Evolutionary conservation across 2,888 invertebrate genomes (phyloP).

Genomic region (Athripsodes cinereus): DNA sequence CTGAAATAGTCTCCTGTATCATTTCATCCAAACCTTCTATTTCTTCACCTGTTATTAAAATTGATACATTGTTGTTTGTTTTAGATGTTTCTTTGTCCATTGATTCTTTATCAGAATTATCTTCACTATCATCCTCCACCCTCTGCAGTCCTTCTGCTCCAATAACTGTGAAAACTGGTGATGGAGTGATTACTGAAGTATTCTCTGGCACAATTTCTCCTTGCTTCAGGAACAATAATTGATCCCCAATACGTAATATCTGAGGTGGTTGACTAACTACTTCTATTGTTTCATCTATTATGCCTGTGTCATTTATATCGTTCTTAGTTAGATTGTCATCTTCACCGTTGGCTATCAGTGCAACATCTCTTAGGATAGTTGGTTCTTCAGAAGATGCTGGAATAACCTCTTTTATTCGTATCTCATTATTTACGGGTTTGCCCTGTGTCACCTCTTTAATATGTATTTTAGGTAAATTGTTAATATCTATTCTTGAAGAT

Average conservation of each 20-base stretch:
- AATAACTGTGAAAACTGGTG: conserved; percentile 39
- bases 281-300: conserved; percentile 8
- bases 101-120: conserved; percentile 29
- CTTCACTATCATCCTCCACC: conserved; percentile 32
- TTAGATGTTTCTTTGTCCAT: conserved; percentile 7
- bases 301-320: conserved; percentile 28
- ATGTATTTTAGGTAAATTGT: conserved; percentile 35
- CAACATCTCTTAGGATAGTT: conserved; percentile 41
- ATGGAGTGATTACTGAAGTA: conserved; percentile 34
- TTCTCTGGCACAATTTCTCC: conserved; percentile 34
- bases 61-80: neutral
- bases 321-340: conserved; percentile 1
- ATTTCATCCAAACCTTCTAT: conserved; percentile 17
- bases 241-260: conserved; percentile 37
- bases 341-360: conserved; percentile 13
- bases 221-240: conserved; percentile 35
- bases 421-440: conserved; percentile 43
- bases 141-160: conserved; percentile 43
- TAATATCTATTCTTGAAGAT: neutral
- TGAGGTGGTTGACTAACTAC: conserved; percentile 34
- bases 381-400: conserved; percentile 42
- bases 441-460: conserved; percentile 56
- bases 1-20: conserved; percentile 17
- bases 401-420: conserved; percentile 45
- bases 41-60: conserved; percentile 2